Conservation (phyloP, 2,888 invertebrate species). For the Ochropleura leucogaster region DNA sequence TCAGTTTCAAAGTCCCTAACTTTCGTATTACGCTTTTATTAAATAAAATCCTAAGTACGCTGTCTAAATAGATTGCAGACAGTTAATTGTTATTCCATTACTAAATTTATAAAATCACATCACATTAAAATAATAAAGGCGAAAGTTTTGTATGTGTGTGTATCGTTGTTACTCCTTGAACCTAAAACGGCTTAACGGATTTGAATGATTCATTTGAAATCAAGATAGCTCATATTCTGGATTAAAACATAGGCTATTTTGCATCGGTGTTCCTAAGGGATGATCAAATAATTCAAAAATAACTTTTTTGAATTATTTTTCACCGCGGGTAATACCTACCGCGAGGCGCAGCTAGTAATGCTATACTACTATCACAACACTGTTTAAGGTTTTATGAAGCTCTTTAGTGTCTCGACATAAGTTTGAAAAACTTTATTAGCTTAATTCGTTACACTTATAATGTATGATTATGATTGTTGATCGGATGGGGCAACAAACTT, state of each 20-base stretch:
- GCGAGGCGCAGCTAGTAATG: slow-evolving; percentile 17
- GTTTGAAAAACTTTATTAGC: slow-evolving; percentile 13
- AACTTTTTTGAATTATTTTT: too few species aligned
- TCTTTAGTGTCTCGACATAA: slow-evolving; percentile 14
- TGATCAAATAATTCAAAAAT: too few species aligned
- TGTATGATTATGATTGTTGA: not conserved
- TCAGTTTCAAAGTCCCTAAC: slow-evolving; percentile 17
- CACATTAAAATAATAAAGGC: too few species aligned
- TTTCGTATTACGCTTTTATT: slow-evolving; percentile 31
- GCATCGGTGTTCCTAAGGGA: too few species aligned
- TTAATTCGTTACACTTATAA: slow-evolving; percentile 1
- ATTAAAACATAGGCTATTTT: too few species aligned
- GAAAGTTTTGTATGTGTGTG: too few species aligned
- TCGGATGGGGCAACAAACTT: not conserved
- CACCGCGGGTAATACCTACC: too few species aligned
- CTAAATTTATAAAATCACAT: slow-evolving; percentile 10
- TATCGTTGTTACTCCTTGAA: too few species aligned
- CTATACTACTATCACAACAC: slow-evolving; percentile 11
- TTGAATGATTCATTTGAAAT: too few species aligned
- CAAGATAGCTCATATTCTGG: too few species aligned
- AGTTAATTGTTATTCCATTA: slow-evolving; percentile 40
- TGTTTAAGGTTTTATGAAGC: slow-evolving; percentile 25
- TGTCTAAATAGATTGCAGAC: slow-evolving; percentile 25
- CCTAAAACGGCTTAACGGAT: too few species aligned
- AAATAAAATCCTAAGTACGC: slow-evolving; percentile 22